A percentile compares a stretch with the other conserved stretches of the same genome.
phyloP scores from a whole-genome alignment of 2,113 vertebrate species.

The Lampris megalopsis region DNA sequence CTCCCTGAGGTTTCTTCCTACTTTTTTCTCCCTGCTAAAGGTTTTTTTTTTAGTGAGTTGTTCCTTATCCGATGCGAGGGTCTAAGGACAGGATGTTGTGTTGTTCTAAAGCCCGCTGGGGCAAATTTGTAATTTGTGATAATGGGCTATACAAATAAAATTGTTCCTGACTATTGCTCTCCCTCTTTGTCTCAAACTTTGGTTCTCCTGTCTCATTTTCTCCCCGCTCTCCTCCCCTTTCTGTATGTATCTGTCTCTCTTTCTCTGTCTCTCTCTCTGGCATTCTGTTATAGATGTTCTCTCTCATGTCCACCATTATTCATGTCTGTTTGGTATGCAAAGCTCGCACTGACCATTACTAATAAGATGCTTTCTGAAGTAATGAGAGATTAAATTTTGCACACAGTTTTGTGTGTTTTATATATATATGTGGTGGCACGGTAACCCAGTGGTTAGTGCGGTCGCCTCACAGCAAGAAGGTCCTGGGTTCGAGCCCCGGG shows the following conservation, averaged over 20 bases:
- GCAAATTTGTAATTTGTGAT: no score
- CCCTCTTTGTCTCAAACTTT: neutral
- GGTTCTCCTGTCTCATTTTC: neutral
- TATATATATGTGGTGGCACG: no score
- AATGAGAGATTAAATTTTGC: slow-evolving; percentile 21
- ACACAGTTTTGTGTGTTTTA: neutral
- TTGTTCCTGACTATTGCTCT: neutral
- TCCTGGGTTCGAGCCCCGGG: no score
- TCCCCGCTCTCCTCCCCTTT: neutral
- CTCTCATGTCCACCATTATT: slow-evolving; percentile 8
- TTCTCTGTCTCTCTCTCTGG: slow-evolving; percentile 13
- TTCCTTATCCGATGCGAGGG: no score
- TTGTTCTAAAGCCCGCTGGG: no score
- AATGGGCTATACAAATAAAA: no score
- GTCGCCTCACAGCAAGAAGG: no score
- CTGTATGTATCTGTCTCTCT: neutral
- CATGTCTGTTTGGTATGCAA: slow-evolving; percentile 4
- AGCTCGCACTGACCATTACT: slow-evolving; percentile 32
- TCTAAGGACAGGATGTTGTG: no score
- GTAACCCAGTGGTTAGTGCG: no score
- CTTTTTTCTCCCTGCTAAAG: no score
- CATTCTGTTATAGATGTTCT: slow-evolving; percentile 7
- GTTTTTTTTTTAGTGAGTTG: no score
- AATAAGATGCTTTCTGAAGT: slow-evolving; percentile 31
- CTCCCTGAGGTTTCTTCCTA: no score